Evolutionary conservation across 2,888 invertebrate genomes (phyloP).

Genomic region (Troides helena): DNA sequence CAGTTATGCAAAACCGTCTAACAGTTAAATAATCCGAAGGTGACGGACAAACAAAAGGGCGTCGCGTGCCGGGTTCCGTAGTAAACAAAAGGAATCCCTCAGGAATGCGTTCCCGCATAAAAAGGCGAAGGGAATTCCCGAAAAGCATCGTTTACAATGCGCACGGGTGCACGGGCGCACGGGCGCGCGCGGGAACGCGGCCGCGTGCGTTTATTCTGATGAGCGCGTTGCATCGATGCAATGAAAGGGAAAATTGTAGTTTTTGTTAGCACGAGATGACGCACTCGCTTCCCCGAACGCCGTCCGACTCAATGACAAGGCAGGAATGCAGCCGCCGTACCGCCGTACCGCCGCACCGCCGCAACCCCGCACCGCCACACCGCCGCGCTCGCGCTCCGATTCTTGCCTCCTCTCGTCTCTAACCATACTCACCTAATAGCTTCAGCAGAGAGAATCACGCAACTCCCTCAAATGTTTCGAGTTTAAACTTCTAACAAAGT

Average conservation of each 20-base stretch:
- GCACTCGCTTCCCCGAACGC: constrained; percentile 64
- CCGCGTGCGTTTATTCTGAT: constrained; percentile 67
- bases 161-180: constrained; percentile 49
- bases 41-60: constrained; percentile 57
- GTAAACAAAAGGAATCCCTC: constrained; percentile 79
- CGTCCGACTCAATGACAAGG: constrained; percentile 50
- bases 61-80: constrained; percentile 57
- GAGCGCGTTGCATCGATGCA: constrained; percentile 57
- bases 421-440: neutral
- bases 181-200: constrained; percentile 51
- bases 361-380: constrained; percentile 21
- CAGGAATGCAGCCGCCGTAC: constrained; percentile 41
- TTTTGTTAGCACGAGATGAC: constrained; percentile 70
- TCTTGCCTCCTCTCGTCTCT: constrained; percentile 6
- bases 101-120: constrained; percentile 74
- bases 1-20: constrained; percentile 61
- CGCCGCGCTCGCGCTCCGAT: constrained; percentile 8
- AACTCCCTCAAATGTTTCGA: neutral
- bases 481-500: neutral
- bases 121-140: constrained; percentile 74
- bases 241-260: constrained; percentile 77
- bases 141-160: constrained; percentile 76
- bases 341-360: constrained; percentile 25
- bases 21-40: constrained; percentile 56
- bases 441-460: neutral